These are phyloP conservation scores for Platalea minor DNA, from an alignment of 2,797 vertebrate species.

Conservation along the genomic window DNA sequence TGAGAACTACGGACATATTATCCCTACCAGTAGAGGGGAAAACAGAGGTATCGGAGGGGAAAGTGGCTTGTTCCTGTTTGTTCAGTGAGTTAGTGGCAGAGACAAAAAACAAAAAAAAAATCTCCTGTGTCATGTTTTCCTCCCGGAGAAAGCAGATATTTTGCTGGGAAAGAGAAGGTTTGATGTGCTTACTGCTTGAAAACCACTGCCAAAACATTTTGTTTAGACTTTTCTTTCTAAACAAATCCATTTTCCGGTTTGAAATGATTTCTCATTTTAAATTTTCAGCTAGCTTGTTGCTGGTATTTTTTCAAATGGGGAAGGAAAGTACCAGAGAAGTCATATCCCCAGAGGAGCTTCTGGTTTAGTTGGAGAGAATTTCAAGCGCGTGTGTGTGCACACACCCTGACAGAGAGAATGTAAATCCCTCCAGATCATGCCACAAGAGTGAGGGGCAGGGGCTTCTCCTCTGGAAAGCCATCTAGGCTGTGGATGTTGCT, in stretches of 20 bases:
- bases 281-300: background rate
- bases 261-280: background rate
- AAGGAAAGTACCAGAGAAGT: background rate
- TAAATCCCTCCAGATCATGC: background rate
- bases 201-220: background rate
- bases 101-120: background rate
- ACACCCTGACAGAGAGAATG: background rate
- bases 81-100: background rate
- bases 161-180: background rate
- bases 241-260: background rate
- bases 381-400: background rate
- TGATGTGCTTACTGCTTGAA: background rate
- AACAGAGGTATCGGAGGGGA: background rate
- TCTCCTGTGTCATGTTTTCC: background rate
- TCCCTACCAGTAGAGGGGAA: background rate
- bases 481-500: background rate
- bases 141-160: background rate
- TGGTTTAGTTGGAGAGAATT: background rate
- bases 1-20: accelerated
- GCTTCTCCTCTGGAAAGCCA: background rate
- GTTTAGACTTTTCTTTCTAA: background rate
- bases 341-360: background rate
- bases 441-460: background rate
- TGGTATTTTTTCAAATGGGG: background rate
- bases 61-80: background rate